Evolutionary conservation across 2,888 invertebrate genomes (phyloP).

Genomic region (Calameuta filiformis): DNA sequence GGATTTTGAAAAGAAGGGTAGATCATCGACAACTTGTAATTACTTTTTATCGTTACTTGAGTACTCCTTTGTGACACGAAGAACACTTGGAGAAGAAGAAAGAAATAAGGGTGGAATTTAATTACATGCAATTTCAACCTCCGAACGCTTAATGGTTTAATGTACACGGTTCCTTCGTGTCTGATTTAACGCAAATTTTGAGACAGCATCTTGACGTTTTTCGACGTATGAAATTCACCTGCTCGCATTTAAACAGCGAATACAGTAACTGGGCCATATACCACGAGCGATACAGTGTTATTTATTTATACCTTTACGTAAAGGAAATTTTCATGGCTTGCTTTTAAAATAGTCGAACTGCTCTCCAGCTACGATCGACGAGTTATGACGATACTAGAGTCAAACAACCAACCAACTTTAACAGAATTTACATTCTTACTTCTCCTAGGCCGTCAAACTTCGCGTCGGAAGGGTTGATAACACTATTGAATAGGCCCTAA

Average conservation of each 20-base stretch:
- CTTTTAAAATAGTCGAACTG: background rate
- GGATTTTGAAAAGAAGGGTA: background rate
- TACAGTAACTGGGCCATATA: background rate
- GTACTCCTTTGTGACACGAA: background rate
- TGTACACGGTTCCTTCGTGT: conserved; percentile 9
- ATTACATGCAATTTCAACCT: background rate
- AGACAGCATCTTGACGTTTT: background rate
- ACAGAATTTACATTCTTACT: background rate
- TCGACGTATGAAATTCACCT: background rate
- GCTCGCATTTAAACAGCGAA: background rate
- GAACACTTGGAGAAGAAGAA: background rate
- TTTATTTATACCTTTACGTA: background rate
- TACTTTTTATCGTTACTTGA: background rate
- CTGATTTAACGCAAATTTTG: conserved; percentile 15
- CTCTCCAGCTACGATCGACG: background rate
- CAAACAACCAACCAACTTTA: background rate
- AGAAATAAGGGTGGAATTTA: background rate
- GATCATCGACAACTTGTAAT: background rate
- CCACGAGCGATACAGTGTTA: background rate
- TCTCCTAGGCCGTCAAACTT: background rate
- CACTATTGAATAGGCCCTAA: background rate
- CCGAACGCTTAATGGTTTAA: conserved; percentile 6
- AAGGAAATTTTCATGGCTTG: background rate
- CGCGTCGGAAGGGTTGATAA: background rate
- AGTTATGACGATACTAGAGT: background rate